Evolutionary conservation across 2,888 invertebrate species (phyloP).

Genomic region (Odontothrips loti): DNA sequence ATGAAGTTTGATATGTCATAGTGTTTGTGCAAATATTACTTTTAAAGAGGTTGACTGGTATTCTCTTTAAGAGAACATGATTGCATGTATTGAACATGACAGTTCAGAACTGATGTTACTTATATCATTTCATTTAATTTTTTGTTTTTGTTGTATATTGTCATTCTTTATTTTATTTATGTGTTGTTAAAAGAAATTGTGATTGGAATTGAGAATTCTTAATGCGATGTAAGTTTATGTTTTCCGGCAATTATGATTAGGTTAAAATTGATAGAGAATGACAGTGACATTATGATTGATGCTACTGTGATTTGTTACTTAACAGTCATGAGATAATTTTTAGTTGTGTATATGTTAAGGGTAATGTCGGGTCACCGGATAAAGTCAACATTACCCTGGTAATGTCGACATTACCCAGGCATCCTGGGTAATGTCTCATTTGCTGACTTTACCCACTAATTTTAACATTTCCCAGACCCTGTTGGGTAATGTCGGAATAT

Average conservation of each 20-base stretch:
- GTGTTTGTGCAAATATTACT: not conserved
- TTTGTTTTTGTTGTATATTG: not conserved
- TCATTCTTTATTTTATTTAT: not conserved
- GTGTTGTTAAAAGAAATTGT: constrained; percentile 11
- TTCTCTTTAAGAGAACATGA: not conserved
- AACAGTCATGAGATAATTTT: not conserved
- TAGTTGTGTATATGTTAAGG: not conserved
- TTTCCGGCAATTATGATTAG: not conserved
- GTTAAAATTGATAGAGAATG: too few relatives aligned
- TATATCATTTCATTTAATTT: not conserved
- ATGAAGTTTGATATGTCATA: not conserved
- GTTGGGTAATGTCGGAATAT: too few relatives aligned
- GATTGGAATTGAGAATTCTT: constrained; percentile 13
- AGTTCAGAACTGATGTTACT: constrained; percentile 20
- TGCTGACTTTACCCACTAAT: too few relatives aligned
- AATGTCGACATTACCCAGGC: too few relatives aligned
- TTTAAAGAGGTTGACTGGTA: not conserved
- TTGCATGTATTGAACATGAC: constrained; percentile 23
- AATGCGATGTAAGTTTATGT: not conserved
- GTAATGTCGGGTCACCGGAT: too few relatives aligned
- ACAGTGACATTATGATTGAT: not conserved
- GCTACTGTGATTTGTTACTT: not conserved
- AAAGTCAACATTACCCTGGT: too few relatives aligned
- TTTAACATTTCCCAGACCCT: too few relatives aligned
- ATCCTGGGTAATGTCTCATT: too few relatives aligned